A percentile compares a stretch with the other conserved stretches of the same genome.
phyloP scores from a whole-genome alignment of 2,113 vertebrate genomes.

The Ahaetulla prasina region DNA sequence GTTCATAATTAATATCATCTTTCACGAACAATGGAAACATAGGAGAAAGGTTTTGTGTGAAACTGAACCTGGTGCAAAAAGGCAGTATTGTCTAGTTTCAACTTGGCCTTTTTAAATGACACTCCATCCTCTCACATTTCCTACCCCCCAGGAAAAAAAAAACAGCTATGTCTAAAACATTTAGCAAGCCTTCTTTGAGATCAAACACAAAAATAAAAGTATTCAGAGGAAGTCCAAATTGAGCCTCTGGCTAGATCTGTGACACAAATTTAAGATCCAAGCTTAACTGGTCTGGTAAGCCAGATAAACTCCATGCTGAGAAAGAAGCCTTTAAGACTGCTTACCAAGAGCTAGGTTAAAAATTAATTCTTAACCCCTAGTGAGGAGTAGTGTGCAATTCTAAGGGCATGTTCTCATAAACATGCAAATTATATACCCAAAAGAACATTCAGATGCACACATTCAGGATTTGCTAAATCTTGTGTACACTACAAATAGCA shows the following conservation, averaged over 20 bases:
- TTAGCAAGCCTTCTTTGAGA: constrained; percentile 58
- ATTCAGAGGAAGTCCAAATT: constrained; percentile 64
- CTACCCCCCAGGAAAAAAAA: neutral
- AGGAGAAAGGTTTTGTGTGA: constrained; percentile 46
- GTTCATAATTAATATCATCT: constrained; percentile 37
- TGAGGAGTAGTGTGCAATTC: constrained; percentile 26
- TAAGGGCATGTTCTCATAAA: constrained; percentile 27
- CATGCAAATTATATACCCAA: constrained; percentile 27
- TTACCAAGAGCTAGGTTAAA: constrained; percentile 37
- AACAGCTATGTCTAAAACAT: constrained; percentile 36
- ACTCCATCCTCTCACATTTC: neutral
- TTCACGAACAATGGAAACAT: constrained; percentile 38
- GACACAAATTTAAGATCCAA: constrained; percentile 39
- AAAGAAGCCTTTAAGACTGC: constrained; percentile 58
- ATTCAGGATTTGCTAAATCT: neutral
- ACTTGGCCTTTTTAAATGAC: neutral
- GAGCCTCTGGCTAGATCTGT: constrained; percentile 57
- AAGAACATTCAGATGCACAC: neutral
- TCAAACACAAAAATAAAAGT: constrained; percentile 59
- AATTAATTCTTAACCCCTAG: constrained; percentile 42
- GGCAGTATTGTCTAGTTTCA: constrained; percentile 49
- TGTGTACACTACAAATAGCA: neutral
- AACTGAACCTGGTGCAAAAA: constrained; percentile 50
- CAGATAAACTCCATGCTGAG: constrained; percentile 61
- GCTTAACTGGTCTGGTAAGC: constrained; percentile 37